Conservation (phyloP, 2,113 vertebrate genomes). For the Grus americana region DNA sequence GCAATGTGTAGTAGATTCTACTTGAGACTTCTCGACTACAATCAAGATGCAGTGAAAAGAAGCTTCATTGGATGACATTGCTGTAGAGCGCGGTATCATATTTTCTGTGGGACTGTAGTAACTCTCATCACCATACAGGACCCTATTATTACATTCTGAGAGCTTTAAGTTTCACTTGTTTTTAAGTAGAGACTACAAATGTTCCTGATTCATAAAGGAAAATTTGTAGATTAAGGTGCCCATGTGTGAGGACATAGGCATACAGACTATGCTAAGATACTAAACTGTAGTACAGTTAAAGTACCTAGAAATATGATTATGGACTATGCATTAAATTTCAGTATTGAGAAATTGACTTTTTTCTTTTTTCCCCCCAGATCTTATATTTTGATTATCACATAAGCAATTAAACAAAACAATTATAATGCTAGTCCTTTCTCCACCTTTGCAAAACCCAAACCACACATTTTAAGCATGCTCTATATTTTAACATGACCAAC, state of each 20-base stretch:
- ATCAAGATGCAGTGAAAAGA: conserved; percentile 33
- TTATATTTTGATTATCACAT: neutral
- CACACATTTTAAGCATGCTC: neutral
- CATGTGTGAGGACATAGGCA: neutral
- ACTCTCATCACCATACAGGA: neutral
- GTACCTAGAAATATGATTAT: neutral
- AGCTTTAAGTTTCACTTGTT: conserved; percentile 14
- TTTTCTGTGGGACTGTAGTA: neutral
- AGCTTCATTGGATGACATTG: neutral
- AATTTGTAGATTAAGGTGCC: conserved; percentile 12
- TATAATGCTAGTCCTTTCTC: neutral
- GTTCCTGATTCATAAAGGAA: conserved; percentile 14
- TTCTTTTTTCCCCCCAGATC: neutral
- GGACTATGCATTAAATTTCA: conserved; percentile 24
- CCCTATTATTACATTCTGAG: neutral
- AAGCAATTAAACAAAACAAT: neutral
- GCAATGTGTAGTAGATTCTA: conserved; percentile 35
- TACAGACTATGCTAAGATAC: neutral
- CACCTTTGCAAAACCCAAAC: neutral
- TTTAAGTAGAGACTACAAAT: conserved; percentile 47
- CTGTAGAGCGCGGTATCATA: conserved; percentile 6
- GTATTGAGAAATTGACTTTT: neutral
- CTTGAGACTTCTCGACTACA: conserved; percentile 27
- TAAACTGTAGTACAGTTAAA: neutral
- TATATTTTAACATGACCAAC: neutral